Base-by-base conservation (phyloP, 2,113 vertebrate genomes). In the Lethenteron reissneri region DNA sequence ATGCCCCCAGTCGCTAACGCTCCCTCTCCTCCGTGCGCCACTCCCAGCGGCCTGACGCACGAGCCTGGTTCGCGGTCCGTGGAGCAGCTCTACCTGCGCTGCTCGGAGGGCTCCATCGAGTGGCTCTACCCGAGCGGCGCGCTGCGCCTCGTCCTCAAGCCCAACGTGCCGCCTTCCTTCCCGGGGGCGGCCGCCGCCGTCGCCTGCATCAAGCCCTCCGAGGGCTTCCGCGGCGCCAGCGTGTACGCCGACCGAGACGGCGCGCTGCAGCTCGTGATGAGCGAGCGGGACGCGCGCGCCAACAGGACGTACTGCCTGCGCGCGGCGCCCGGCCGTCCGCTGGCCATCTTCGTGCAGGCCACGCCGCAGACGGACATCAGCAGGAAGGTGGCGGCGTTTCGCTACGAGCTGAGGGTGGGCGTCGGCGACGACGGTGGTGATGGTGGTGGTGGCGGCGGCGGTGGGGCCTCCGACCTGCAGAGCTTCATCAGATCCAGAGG, bases 321-420 rank as follows among this genome's bases (percentile, higher is more conserved):
- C 78, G 85, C 88, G 73, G 76, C 78, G 57, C 84, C 88, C 0
- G 81, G 79, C 9, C 85, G 94, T 80, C 83, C 77, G 79, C 81
- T 85, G 75, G 85, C 86, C 9, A 84, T 95, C 12, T 95, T 89
- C 79, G 80, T 95, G 72, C 90, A 92, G 74, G 87, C 90, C 25
- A 87, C 88, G 1, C 85, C 83, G 0, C 88, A 92, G 70, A 83
- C 77, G n/a, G 89, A 94, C 83, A 88, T 91, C 81, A 95, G 92
- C 80, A 81, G 87, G 70, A 83, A 87, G 73, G 88, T 89, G 3
- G 89, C 90, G 0, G 83, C 88, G 70, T 89, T 92, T 77, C 85
- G 84, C 74, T 94, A 91, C 0, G 86, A 90, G 75, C 80, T 92
- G 77, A 81, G 82, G 8, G 86, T 84, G 3, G 87, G 87, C 74